These are phyloP conservation scores for Raja brachyura DNA, from an alignment of 2,113 vertebrate species.

Conservation along the genomic window DNA sequence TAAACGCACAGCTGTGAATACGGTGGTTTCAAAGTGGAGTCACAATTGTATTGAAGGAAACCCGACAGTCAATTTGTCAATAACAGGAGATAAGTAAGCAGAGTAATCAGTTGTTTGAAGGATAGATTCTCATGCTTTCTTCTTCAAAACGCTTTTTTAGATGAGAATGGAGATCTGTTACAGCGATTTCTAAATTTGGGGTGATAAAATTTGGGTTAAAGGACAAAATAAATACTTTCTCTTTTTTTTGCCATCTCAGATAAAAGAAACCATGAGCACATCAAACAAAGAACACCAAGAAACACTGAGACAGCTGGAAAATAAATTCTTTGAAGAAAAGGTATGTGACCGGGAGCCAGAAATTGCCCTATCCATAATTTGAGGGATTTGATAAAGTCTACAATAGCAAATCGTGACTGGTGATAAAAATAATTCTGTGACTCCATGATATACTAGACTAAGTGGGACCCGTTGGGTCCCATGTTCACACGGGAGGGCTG, in stretches of 20 bases:
- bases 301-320: constrained; percentile 60
- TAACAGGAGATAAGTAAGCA: neutral
- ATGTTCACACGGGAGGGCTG: no score
- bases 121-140: neutral
- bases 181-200: neutral
- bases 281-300: constrained; percentile 64
- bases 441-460: neutral
- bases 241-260: constrained; percentile 47
- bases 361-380: neutral
- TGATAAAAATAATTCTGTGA: neutral
- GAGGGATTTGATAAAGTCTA: neutral
- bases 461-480: no score
- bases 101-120: neutral
- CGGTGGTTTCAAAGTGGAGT: neutral
- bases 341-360: constrained; percentile 48
- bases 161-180: neutral
- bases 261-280: constrained; percentile 60
- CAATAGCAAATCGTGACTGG: neutral
- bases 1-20: neutral
- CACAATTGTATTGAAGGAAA: neutral
- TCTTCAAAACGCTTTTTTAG: neutral
- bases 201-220: no score
- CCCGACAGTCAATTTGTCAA: neutral
- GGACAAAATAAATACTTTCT: neutral
- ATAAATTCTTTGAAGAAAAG: constrained; percentile 73